A percentile compares a stretch with the other conserved stretches of the same genome.
phyloP scores from a whole-genome alignment of 2,888 invertebrate species.

The Petrolisthes cinctipes region DNA sequence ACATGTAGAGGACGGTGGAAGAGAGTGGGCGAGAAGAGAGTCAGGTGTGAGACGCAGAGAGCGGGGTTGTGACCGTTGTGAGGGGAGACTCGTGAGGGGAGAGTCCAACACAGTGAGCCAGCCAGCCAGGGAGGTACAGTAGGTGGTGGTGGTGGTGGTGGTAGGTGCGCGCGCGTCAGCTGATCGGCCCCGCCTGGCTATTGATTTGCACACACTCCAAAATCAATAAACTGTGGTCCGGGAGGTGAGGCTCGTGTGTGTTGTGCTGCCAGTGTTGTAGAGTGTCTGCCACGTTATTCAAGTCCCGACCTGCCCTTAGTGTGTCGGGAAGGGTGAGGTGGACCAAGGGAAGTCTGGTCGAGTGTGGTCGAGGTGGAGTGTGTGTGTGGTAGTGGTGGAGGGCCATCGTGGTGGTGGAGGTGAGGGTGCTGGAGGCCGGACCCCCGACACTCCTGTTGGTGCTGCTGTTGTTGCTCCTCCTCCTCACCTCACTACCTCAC shows the following conservation, averaged over 20 bases:
- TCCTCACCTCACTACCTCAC: slow-evolving; percentile 49
- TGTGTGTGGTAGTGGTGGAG: slow-evolving; percentile 45
- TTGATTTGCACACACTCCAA: slow-evolving; percentile 56
- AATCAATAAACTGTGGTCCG: slow-evolving; percentile 59
- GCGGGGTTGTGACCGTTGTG: background rate
- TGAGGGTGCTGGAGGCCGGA: slow-evolving; percentile 19
- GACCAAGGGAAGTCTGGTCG: background rate
- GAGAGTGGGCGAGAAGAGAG: background rate
- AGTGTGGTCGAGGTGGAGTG: slow-evolving; percentile 21
- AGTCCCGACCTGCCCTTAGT: slow-evolving; percentile 28
- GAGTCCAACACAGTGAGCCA: slow-evolving; percentile 32
- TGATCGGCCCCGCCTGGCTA: slow-evolving; percentile 58
- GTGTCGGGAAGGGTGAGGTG: slow-evolving; percentile 16
- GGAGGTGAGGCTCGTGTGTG: slow-evolving; percentile 57
- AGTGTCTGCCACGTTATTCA: slow-evolving; percentile 46
- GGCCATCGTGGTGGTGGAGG: slow-evolving; percentile 27
- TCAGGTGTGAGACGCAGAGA: background rate
- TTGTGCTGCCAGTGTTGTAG: slow-evolving; percentile 58
- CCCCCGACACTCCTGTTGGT: slow-evolving; percentile 29
- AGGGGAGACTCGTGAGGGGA: background rate
- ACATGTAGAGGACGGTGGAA: background rate
- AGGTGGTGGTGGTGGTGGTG: too few relatives aligned
- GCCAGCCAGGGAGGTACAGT: too few relatives aligned
- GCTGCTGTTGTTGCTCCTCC: slow-evolving; percentile 45
- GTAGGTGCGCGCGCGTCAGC: slow-evolving; percentile 60